phyloP scores from a whole-genome alignment of 1,140 invertebrate species.

The Neodiprion virginianus region DNA sequence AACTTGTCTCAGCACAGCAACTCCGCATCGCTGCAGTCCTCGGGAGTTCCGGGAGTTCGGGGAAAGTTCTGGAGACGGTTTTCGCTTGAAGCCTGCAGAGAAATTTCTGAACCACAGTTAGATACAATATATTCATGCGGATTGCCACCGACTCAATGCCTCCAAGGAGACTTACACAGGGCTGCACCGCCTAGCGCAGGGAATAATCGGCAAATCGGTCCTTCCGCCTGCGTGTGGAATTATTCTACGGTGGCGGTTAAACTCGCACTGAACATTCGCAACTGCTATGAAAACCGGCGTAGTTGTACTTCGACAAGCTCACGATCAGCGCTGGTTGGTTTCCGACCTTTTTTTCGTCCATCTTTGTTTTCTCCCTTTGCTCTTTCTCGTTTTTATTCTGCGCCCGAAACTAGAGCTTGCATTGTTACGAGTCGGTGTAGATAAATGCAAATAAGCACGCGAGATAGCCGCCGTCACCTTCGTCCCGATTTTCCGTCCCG shows the following conservation, averaged over 20 bases:
- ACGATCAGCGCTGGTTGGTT: background rate
- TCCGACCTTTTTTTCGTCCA: background rate
- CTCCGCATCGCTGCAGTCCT: no score
- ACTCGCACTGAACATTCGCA: no score
- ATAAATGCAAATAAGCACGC: background rate
- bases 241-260: no score
- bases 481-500: background rate
- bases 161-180: background rate
- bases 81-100: background rate
- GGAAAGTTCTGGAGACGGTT: background rate
- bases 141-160: no score
- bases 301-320: no score
- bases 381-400: background rate
- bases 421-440: background rate
- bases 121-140: no score
- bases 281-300: no score
- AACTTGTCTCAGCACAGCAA: no score
- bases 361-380: background rate
- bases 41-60: no score
- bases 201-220: no score
- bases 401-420: background rate
- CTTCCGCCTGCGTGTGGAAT: no score
- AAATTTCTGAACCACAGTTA: background rate
- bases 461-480: constrained; percentile 6
- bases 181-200: no score